Percentiles rank a stretch among this genome's conserved stretches.
These are phyloP conservation scores for Turritopsis rubra DNA, from an alignment of 30 jellyfish, hydroid and myxozoan species.

Conservation along the genomic window DNA sequence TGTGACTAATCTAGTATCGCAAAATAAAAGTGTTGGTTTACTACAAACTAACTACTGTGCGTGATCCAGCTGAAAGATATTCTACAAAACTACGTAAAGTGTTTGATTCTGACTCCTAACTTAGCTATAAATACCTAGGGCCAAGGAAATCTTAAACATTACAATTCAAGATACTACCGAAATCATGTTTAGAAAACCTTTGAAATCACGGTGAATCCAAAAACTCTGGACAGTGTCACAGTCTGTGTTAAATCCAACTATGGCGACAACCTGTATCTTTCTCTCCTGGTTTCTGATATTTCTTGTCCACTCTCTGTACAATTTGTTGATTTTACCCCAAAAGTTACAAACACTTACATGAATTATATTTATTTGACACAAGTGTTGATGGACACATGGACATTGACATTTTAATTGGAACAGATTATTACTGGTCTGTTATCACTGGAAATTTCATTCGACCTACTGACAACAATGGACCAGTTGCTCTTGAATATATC, in stretches of 20 bases:
- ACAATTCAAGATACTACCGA: background rate
- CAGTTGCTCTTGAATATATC: background rate
- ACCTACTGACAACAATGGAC: background rate
- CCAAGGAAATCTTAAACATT: background rate
- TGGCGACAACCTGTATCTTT: background rate
- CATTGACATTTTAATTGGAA: background rate
- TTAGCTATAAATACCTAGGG: background rate
- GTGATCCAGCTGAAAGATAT: background rate
- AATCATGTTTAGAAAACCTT: background rate
- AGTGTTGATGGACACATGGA: background rate
- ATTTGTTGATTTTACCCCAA: background rate
- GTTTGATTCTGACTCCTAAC: conserved; percentile 1
- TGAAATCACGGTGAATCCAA: background rate
- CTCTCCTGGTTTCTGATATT: background rate
- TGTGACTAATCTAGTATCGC: no score
- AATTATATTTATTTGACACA: background rate
- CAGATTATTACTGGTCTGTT: background rate
- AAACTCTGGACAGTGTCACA: background rate
- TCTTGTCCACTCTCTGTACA: background rate
- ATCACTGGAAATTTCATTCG: background rate
- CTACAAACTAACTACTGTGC: background rate
- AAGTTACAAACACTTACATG: background rate
- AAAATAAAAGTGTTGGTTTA: no score
- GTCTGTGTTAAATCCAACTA: background rate
- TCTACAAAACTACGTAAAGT: background rate